Evolutionary conservation across 2,113 vertebrate genomes (phyloP).

Genomic region (Serilophus lunatus): DNA sequence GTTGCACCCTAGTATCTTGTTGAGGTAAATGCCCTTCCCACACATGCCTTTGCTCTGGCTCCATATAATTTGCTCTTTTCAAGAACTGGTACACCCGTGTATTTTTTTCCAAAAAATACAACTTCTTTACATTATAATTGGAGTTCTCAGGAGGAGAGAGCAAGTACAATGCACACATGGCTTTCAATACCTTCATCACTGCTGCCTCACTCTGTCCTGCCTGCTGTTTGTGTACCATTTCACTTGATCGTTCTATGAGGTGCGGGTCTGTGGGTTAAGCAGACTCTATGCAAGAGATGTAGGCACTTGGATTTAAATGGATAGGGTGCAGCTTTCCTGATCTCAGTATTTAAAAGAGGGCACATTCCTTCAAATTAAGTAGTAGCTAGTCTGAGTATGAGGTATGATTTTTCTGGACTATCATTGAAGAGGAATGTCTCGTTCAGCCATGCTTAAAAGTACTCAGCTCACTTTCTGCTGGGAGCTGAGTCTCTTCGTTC

Average conservation of each 20-base stretch:
- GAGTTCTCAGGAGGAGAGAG: background rate
- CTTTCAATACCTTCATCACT: background rate
- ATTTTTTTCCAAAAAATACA: too few relatives aligned
- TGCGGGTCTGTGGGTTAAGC: background rate
- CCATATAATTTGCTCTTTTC: background rate
- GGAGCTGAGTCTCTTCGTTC: background rate
- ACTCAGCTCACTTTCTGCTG: background rate
- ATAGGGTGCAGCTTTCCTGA: background rate
- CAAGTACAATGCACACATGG: background rate
- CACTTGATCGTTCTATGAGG: background rate
- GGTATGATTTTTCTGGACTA: background rate
- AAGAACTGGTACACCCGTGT: background rate
- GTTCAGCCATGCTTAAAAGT: background rate
- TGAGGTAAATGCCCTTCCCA: background rate
- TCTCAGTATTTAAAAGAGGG: background rate
- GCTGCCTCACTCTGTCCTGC: background rate
- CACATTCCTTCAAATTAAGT: background rate
- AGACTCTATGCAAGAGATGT: background rate
- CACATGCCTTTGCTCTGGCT: background rate
- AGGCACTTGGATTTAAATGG: background rate
- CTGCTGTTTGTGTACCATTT: background rate
- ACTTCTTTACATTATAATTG: background rate
- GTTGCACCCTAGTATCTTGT: background rate
- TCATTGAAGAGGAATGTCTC: background rate
- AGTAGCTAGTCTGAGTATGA: background rate